A percentile compares a stretch with the other conserved stretches of the same genome.
These are phyloP conservation scores for Halictus rubicundus DNA, from an alignment of 1,140 invertebrate species.

Conservation along the genomic window DNA sequence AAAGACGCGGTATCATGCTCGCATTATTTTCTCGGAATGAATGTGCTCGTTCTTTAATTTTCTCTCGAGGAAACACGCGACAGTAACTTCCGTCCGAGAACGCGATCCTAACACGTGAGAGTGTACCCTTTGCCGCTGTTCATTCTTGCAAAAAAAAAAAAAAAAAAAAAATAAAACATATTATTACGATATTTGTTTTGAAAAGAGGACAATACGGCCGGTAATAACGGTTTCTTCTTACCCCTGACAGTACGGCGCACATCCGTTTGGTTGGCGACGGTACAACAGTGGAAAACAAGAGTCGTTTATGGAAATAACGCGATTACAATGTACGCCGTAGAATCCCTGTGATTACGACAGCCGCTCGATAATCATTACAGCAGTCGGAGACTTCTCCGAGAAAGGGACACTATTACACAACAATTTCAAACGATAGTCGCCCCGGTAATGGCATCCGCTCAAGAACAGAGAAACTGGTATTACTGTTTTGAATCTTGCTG, in stretches of 20 bases:
- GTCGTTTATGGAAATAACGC: slow-evolving; percentile 2
- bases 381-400: neutral
- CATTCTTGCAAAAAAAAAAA: no score
- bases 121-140: no score
- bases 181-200: no score
- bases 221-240: neutral
- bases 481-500: neutral
- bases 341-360: neutral
- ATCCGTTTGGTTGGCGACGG: neutral
- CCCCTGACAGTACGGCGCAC: neutral
- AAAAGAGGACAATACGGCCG: no score
- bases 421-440: neutral
- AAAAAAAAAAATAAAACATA: no score
- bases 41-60: no score
- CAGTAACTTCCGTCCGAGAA: no score
- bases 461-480: neutral
- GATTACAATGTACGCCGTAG: neutral
- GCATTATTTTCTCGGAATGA: no score
- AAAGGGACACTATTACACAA: neutral
- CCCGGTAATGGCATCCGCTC: neutral
- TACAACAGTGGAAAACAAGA: neutral
- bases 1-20: no score
- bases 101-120: no score
- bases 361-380: slow-evolving; percentile 3
- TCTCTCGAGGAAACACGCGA: no score